phyloP scores from a whole-genome alignment of 2,113 vertebrate genomes.

The Pteronura brasiliensis region DNA sequence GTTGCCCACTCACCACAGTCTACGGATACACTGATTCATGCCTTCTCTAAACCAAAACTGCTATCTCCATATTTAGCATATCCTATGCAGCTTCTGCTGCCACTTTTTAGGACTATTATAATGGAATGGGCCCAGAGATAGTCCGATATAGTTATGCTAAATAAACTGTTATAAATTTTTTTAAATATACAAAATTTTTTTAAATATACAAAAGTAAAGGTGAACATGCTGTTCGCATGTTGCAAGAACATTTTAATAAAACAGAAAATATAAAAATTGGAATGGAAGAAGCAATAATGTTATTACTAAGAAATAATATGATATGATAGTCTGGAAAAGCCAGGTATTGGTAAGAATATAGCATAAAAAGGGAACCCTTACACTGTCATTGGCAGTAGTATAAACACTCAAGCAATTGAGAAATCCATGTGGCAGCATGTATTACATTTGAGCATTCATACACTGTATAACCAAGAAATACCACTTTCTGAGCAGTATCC shows the following conservation, averaged over 20 bases:
- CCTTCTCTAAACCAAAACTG: not conserved
- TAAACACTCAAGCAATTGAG: not conserved
- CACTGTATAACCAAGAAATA: not conserved
- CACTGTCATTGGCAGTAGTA: not conserved
- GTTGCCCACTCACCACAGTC: too few relatives aligned
- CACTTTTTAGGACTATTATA: not conserved
- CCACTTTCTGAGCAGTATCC: not conserved
- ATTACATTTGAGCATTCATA: not conserved
- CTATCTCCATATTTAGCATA: not conserved
- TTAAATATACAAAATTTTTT: not conserved
- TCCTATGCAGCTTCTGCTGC: not conserved
- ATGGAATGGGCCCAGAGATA: not conserved
- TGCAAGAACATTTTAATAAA: not conserved
- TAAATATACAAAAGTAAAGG: not conserved
- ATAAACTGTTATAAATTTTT: not conserved
- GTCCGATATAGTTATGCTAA: not conserved
- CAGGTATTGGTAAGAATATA: not conserved
- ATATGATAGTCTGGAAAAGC: not conserved
- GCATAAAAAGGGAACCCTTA: not conserved
- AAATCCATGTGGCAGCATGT: not conserved
- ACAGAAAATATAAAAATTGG: not conserved
- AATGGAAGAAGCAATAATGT: not conserved
- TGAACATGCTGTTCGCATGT: not conserved
- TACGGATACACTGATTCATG: accelerated
- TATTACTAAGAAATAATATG: not conserved